Percentiles rank a stretch among this genome's conserved stretches.
Conservation (phyloP, 2,797 vertebrate species). For the Lateolabrax maculatus region DNA sequence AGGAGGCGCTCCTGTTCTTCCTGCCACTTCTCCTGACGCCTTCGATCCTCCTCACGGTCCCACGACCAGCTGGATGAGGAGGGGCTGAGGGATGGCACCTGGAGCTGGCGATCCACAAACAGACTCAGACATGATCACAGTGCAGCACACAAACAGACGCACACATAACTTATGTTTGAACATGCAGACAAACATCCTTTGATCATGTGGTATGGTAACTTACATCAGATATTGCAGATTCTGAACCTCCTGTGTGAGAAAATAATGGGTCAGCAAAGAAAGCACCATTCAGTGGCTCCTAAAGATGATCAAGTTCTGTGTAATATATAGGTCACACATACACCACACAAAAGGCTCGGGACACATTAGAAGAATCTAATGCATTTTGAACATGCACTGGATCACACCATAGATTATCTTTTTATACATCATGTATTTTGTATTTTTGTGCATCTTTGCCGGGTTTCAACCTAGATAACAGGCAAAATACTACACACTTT, state of each 20-base stretch:
- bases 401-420: neutral
- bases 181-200: conserved; percentile 24
- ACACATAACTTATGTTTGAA: conserved; percentile 16
- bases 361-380: conserved; percentile 41
- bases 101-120: conserved; percentile 84
- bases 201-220: conserved; percentile 74
- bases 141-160: neutral
- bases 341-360: conserved; percentile 23
- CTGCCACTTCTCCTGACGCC: conserved; percentile 95
- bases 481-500: neutral
- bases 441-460: neutral
- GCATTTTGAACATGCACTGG: neutral
- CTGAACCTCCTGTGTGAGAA: conserved; percentile 88
- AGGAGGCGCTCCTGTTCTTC: conserved; percentile 95
- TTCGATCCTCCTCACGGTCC: conserved; percentile 93
- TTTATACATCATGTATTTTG: neutral
- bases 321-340: neutral
- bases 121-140: conserved; percentile 38
- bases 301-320: neutral
- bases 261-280: conserved; percentile 30
- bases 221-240: conserved; percentile 94
- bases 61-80: conserved; percentile 91
- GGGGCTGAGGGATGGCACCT: conserved; percentile 91
- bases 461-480: neutral
- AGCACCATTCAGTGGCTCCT: neutral